Base-by-base conservation (phyloP, 2,888 invertebrate species). In the Chloromyia formosa region DNA sequence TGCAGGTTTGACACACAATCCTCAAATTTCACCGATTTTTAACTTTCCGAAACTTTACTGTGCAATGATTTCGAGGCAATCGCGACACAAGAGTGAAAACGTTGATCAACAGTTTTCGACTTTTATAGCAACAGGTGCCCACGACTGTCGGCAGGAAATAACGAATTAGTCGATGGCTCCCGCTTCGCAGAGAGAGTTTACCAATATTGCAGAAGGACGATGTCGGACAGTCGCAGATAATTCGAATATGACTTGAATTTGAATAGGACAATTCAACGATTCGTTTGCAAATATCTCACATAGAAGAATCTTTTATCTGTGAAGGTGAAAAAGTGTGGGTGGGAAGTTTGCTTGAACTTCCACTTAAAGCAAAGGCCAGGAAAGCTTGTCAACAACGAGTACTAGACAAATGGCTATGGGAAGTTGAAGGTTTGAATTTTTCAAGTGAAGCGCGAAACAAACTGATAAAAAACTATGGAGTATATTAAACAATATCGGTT, bases 81-180 rank as follows among this genome's bases (percentile, higher is more conserved):
- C 60, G 53, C 69, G 61, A 71, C 61, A 45, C 16, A 62, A 42
- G 71, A 76, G 74, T 76, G 76, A 76, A 74, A n/a, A n/a, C 56
- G 53, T 14, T 18, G 64, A 54, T 74, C 61, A 45, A 53, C 62
- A 23, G 64, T 49, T 73, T 20, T 40, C 72, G 14, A 53, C 74
- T 76, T 76, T 74, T 76, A 76, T 76, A 76, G 76, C 76, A 76
- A 76, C 76, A 76, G 76, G 76, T 76, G 72, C 58, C 14, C 23
- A 22, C 23, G 10, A 54, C 49, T n/a, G 49, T 49, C 49, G 27
- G 7, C 27, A 60, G 60, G 27, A 54, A 53, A 53, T 20, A 49
- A 1, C 14, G 18, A 12, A 49, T n/a, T 9, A 66, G 42, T 23
- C 4, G 16, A 18, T 54, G 35, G 27, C 54, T 54, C 66, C 45